A percentile compares a stretch with the other conserved stretches of the same genome.
Conservation (phyloP, 2,113 vertebrate species). For the Sceloporus tristichus region DNA sequence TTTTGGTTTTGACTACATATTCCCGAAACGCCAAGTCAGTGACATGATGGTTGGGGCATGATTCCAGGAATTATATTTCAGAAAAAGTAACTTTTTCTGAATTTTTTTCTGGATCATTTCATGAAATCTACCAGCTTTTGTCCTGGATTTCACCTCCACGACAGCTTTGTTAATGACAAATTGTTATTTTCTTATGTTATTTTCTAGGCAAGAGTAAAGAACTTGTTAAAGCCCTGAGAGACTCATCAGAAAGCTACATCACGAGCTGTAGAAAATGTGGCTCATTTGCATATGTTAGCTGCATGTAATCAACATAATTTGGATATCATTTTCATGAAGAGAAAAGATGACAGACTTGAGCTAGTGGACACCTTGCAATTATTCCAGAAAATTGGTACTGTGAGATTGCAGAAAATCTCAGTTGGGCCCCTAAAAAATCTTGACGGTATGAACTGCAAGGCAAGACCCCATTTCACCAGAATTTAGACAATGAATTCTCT, state of each 20-base stretch:
- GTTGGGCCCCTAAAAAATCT: neutral
- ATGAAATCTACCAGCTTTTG: neutral
- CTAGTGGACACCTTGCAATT: conserved; percentile 31
- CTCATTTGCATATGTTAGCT: conserved; percentile 37
- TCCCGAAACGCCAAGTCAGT: no score
- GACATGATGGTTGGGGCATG: no score
- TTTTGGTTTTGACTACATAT: no score
- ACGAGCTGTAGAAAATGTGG: conserved; percentile 20
- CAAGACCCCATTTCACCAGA: neutral
- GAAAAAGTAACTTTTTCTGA: no score
- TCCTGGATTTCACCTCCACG: neutral
- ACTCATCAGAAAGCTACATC: conserved; percentile 35
- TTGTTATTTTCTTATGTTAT: neutral
- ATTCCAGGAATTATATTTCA: no score
- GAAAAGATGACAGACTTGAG: conserved; percentile 16
- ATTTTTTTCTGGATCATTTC: neutral
- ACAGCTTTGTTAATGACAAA: neutral
- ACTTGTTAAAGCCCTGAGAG: conserved; percentile 22
- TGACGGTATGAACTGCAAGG: neutral
- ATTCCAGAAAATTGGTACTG: neutral
- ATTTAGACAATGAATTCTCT: neutral
- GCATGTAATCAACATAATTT: conserved; percentile 47
- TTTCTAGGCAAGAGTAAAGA: conserved; percentile 2
- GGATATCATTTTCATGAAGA: conserved; percentile 28
- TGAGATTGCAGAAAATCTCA: neutral